A percentile compares a stretch with the other conserved stretches of the same genome.
These are phyloP conservation scores for Drosophila pectinifera DNA, from an alignment of 1,140 invertebrate genomes.

Conservation along the genomic window DNA sequence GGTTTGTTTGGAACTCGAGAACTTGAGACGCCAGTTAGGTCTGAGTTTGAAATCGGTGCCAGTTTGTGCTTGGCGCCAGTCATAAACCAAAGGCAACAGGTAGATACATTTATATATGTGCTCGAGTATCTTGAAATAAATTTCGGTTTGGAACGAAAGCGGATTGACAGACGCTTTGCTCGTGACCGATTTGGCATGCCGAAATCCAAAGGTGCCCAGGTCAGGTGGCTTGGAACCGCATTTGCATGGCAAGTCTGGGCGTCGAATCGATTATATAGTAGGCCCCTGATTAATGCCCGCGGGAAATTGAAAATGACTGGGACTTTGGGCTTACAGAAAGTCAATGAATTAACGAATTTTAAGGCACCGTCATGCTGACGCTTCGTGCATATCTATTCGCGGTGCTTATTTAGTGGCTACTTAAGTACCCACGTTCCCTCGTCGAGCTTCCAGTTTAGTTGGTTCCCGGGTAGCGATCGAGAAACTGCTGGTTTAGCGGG, in stretches of 20 bases:
- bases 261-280: slow-evolving; percentile 22
- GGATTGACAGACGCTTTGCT: slow-evolving; percentile 26
- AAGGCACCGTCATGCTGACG: slow-evolving; percentile 36
- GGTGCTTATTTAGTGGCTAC: slow-evolving; percentile 7
- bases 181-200: slow-evolving; percentile 31
- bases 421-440: neutral
- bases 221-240: slow-evolving; percentile 39
- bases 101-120: slow-evolving; percentile 2
- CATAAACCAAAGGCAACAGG: slow-evolving; percentile 62
- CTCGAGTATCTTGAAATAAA: slow-evolving; percentile 19
- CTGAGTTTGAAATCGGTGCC: slow-evolving; percentile 60
- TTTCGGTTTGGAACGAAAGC: slow-evolving; percentile 25
- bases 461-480: slow-evolving; percentile 1
- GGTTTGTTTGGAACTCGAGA: slow-evolving; percentile 66
- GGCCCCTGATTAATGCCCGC: slow-evolving; percentile 53
- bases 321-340: slow-evolving; percentile 33
- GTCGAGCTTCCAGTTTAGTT: slow-evolving; percentile 33
- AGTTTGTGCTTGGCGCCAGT: slow-evolving; percentile 74
- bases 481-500: slow-evolving; percentile 21
- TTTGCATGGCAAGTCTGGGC: slow-evolving; percentile 41
- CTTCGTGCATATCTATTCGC: slow-evolving; percentile 6
- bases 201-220: slow-evolving; percentile 54
- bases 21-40: slow-evolving; percentile 62
- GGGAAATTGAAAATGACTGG: slow-evolving; percentile 47
- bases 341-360: slow-evolving; percentile 38